Percentiles rank a stretch among this genome's conserved stretches.
These are phyloP conservation scores for Tolmerus cingulatus DNA, from an alignment of 2,888 invertebrate genomes.

Conservation along the genomic window DNA sequence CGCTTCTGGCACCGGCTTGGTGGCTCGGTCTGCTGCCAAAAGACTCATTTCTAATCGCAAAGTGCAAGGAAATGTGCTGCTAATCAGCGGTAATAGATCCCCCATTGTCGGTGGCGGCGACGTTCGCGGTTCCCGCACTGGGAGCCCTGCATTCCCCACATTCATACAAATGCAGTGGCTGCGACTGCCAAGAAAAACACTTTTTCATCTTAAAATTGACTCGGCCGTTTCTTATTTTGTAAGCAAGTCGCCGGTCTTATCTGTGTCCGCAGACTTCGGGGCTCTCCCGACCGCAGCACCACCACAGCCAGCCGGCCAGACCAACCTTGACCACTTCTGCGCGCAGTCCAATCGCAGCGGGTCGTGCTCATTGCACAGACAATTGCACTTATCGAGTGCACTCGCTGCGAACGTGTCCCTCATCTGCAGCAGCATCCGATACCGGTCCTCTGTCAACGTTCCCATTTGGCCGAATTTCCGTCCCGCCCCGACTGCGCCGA, in stretches of 20 bases:
- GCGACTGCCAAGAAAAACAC: background rate
- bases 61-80: background rate
- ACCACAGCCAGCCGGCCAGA: background rate
- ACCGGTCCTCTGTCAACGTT: constrained; percentile 23
- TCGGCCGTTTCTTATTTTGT: constrained; percentile 4
- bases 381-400: constrained; percentile 40
- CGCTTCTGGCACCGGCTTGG: background rate
- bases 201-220: constrained; percentile 12
- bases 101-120: background rate
- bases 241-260: background rate
- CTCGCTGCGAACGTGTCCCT: background rate
- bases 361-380: constrained; percentile 11
- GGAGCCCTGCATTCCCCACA: background rate
- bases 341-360: constrained; percentile 19
- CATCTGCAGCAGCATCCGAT: constrained; percentile 37
- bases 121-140: background rate
- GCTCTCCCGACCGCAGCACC: background rate
- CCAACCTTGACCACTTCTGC: constrained; percentile 40
- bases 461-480: constrained; percentile 38
- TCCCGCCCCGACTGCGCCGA: background rate
- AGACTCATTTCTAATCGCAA: background rate
- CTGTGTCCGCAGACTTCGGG: background rate
- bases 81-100: background rate
- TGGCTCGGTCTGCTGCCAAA: background rate
- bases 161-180: background rate